Conservation (phyloP, 2,797 vertebrate genomes). For the Pipistrellus kuhlii region DNA sequence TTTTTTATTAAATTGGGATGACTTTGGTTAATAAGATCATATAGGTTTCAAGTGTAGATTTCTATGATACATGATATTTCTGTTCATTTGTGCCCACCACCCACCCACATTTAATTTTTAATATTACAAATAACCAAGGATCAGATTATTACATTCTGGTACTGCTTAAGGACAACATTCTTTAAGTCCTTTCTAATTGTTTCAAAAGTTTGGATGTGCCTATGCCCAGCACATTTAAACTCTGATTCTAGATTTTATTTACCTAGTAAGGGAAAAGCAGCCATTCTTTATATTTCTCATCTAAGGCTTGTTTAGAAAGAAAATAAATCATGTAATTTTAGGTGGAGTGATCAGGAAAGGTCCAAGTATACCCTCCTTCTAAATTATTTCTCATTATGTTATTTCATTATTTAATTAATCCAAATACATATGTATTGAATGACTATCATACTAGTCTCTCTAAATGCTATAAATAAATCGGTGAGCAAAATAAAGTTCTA, state of each 20-base stretch:
- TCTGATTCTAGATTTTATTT: not conserved
- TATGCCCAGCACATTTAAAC: not conserved
- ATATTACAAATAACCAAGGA: not conserved
- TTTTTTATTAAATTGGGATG: too few species aligned
- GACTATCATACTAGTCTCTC: not conserved
- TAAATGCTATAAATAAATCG: not conserved
- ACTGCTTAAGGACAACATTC: slow-evolving; percentile 52
- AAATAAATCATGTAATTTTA: not conserved
- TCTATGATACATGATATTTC: too few species aligned
- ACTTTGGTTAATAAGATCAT: too few species aligned
- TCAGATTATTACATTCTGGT: slow-evolving; percentile 45
- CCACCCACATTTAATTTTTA: not conserved
- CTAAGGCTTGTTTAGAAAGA: not conserved
- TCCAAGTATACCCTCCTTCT: not conserved
- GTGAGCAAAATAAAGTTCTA: not conserved
- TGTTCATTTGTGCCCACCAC: too few species aligned
- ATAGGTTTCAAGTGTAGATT: too few species aligned
- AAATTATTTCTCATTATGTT: not conserved
- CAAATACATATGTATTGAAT: not conserved
- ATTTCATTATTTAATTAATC: not conserved
- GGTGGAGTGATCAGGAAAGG: not conserved
- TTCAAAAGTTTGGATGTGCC: slow-evolving; percentile 67
- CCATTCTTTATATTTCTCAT: not conserved
- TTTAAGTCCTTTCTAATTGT: slow-evolving; percentile 76
- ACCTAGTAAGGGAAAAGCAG: not conserved